Percentiles rank a stretch among this genome's conserved stretches.
Evolutionary conservation across 2,797 vertebrate genomes (phyloP).

Genomic region (Enteromius anoplus): DNA sequence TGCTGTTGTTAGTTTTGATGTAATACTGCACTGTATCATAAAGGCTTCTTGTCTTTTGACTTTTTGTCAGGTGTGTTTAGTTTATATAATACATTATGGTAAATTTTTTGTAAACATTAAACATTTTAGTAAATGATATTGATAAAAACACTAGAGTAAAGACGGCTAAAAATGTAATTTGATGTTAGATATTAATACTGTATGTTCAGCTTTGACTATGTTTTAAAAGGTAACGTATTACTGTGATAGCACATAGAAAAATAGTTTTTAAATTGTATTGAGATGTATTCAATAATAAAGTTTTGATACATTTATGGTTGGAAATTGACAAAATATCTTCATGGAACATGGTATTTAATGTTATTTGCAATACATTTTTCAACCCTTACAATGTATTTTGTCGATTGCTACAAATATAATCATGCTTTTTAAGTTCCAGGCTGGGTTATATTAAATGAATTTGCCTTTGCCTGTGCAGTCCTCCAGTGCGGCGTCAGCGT

Average conservation of each 20-base stretch:
- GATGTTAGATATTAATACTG: no score
- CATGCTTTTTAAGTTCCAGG: no score
- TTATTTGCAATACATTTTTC: no score
- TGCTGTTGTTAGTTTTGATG: neutral
- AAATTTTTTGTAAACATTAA: neutral
- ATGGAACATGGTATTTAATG: no score
- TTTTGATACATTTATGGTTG: no score
- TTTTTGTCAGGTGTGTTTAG: neutral
- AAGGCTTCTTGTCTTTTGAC: no score
- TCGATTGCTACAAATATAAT: no score
- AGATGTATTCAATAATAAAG: no score
- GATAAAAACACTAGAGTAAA: neutral
- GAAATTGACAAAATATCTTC: no score
- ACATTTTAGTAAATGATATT: neutral
- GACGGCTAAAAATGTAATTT: neutral
- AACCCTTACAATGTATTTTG: neutral
- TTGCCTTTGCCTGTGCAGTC: slow-evolving; percentile 72
- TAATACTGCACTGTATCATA: neutral
- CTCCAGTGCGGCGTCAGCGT: slow-evolving; percentile 91
- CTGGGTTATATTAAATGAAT: neutral
- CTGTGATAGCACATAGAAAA: neutral
- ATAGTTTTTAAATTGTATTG: neutral
- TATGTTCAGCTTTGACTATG: no score
- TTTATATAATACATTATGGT: neutral
- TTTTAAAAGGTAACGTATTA: neutral